phyloP scores from a whole-genome alignment of 2,113 vertebrate genomes.

The Ranitomeya imitator region DNA sequence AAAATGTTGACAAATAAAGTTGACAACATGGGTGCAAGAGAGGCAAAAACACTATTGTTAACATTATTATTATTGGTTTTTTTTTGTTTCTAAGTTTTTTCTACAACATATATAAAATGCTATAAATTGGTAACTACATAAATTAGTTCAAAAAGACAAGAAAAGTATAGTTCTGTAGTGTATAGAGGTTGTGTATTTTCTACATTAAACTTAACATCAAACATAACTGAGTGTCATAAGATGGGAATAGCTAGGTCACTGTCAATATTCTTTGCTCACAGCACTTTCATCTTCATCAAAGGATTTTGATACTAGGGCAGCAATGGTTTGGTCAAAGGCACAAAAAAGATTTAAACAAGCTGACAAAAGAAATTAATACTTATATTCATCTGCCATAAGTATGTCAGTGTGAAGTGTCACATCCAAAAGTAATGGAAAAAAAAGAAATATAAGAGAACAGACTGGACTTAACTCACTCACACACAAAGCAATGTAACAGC shows the following conservation, averaged over 20 bases:
- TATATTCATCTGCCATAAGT: constrained; percentile 26
- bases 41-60: no score
- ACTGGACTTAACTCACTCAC: neutral
- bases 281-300: constrained; percentile 45
- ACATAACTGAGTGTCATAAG: constrained; percentile 23
- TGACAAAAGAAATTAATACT: constrained; percentile 36
- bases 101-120: no score
- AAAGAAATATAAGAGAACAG: constrained; percentile 1
- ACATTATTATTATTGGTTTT: no score
- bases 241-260: constrained; percentile 25
- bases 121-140: neutral
- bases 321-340: constrained; percentile 1
- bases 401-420: neutral
- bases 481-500: no score
- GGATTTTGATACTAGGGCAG: constrained; percentile 1
- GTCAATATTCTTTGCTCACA: constrained; percentile 21
- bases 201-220: constrained; percentile 25
- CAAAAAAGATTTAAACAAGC: constrained; percentile 26
- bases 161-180: neutral
- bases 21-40: no score
- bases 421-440: neutral
- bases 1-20: no score
- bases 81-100: no score
- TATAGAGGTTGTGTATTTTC: neutral
- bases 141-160: neutral